Conservation (phyloP, 2,797 vertebrate genomes). For the Mus minutoides region DNA sequence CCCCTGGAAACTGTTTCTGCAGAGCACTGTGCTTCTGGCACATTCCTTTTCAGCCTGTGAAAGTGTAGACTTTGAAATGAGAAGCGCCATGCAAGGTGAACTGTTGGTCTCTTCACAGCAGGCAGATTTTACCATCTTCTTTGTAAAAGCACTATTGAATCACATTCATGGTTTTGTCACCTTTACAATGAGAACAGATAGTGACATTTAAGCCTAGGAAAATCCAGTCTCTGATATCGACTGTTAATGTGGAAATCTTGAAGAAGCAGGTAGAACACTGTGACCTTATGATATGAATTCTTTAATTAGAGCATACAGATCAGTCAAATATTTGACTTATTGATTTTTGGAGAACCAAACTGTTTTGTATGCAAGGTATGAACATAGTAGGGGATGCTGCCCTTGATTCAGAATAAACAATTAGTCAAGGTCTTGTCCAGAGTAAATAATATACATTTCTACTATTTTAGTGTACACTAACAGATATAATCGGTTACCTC, state of each 20-base stretch:
- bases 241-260: conserved; percentile 70
- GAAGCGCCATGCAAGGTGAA: conserved; percentile 70
- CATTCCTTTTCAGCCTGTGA: conserved; percentile 48
- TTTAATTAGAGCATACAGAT: conserved; percentile 65
- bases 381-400: conserved; percentile 58
- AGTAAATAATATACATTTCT: background rate
- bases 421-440: conserved; percentile 10
- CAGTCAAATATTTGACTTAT: conserved; percentile 76
- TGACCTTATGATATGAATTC: conserved; percentile 70
- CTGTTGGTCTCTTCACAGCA: conserved; percentile 77
- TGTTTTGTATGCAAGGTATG: conserved; percentile 70
- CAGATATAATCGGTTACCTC: background rate
- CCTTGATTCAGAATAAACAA: conserved; percentile 64
- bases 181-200: conserved; percentile 72
- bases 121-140: conserved; percentile 66
- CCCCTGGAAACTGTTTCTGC: conserved; percentile 30
- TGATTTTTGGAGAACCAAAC: conserved; percentile 68
- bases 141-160: conserved; percentile 76
- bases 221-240: conserved; percentile 57
- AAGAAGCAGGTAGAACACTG: conserved; percentile 56
- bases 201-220: conserved; percentile 79
- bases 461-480: conserved; percentile 34
- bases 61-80: conserved; percentile 64
- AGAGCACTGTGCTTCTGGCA: conserved; percentile 30
- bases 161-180: conserved; percentile 77